These are phyloP conservation scores for Abrostola triplasia DNA, from an alignment of 2,888 invertebrate genomes.

Conservation along the genomic window DNA sequence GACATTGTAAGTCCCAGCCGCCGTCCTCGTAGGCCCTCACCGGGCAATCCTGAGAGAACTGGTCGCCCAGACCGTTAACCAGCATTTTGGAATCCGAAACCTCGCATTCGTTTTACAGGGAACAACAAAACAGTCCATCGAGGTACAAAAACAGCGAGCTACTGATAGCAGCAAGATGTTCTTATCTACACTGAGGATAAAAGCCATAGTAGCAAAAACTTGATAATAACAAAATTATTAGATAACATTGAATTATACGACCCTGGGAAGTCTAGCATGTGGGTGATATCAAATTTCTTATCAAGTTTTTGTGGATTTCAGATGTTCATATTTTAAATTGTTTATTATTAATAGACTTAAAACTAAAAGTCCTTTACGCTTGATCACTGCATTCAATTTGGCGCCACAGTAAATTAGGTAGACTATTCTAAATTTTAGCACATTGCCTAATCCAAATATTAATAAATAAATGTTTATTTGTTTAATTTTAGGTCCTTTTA, in stretches of 20 bases:
- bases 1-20: slow-evolving; percentile 76
- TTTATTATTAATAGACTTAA: slow-evolving; percentile 6
- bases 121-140: slow-evolving; percentile 79
- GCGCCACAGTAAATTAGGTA: too few relatives aligned
- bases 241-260: slow-evolving; percentile 73
- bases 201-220: slow-evolving; percentile 81
- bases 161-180: slow-evolving; percentile 84
- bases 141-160: slow-evolving; percentile 79
- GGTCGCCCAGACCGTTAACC: slow-evolving; percentile 68
- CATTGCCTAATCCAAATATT: too few relatives aligned
- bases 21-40: slow-evolving; percentile 69
- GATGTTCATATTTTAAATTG: slow-evolving; percentile 13
- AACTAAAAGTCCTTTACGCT: background rate
- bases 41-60: slow-evolving; percentile 68
- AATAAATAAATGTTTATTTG: too few relatives aligned
- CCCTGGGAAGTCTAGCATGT: slow-evolving; percentile 55
- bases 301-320: slow-evolving; percentile 33
- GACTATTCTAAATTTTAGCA: too few relatives aligned
- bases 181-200: slow-evolving; percentile 78
- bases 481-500: too few relatives aligned
- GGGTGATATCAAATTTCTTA: slow-evolving; percentile 42
- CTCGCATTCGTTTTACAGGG: slow-evolving; percentile 52
- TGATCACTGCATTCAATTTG: too few relatives aligned
- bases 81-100: slow-evolving; percentile 71
- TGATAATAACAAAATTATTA: slow-evolving; percentile 76